Conservation (phyloP, 2,888 invertebrate species). For the Limulus polyphemus region DNA sequence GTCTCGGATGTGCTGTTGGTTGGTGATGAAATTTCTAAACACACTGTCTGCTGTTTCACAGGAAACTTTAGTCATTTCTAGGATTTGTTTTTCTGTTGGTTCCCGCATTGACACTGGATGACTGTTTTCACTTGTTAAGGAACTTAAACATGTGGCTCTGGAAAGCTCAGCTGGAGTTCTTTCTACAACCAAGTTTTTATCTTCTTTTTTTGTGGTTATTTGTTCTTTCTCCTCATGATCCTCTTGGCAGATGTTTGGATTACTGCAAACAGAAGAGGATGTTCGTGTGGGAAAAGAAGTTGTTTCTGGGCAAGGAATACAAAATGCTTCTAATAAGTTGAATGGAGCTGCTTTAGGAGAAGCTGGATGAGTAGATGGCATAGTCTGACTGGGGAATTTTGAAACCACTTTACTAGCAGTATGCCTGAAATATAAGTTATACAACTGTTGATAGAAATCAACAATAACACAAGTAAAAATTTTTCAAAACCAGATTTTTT, state of each 20-base stretch:
- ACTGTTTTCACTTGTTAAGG: conserved; percentile 62
- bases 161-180: conserved; percentile 78
- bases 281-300: conserved; percentile 2
- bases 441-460: too few species aligned
- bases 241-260: too few species aligned
- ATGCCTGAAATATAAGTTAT: conserved; percentile 44
- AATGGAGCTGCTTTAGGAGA: conserved; percentile 22
- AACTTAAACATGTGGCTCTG: conserved; percentile 70
- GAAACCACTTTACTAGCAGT: conserved; percentile 79
- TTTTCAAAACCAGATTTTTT: too few species aligned
- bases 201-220: conserved; percentile 40
- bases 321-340: conserved; percentile 7
- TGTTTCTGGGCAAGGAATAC: conserved; percentile 14
- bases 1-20: background rate
- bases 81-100: background rate
- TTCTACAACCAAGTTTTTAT: conserved; percentile 68
- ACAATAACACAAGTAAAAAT: too few species aligned
- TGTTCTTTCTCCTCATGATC: background rate
- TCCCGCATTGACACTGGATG: conserved; percentile 36
- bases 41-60: background rate
- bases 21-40: background rate
- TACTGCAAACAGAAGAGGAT: background rate
- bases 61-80: background rate
- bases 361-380: conserved; percentile 42
- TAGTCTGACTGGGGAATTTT: conserved; percentile 78